Evolutionary conservation across 2,113 vertebrate species (phyloP), one percentile per base, ranked within the genome.

Genomic region (Colaptes auratus): DNA sequence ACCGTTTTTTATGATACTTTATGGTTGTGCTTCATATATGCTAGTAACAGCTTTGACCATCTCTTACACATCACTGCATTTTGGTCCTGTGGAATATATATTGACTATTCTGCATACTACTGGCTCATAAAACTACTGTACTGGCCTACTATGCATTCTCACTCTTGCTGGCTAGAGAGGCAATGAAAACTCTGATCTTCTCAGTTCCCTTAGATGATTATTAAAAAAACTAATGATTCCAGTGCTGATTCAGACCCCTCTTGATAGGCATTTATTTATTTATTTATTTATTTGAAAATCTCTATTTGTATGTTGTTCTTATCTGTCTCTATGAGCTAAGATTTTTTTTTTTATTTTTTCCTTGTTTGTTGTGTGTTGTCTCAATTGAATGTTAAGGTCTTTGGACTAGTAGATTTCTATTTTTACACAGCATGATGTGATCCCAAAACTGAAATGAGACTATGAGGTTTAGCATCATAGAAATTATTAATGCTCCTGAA

Each of bases 401-500:
- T 73, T 77, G 84, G 78, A 60, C 58, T 79, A 67, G 64, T 44
- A 61, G 69, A 50, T 93, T 93, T 85, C 82, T 93, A 35, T 86
- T 93, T 93, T 95, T 85, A 56, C 28, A n/a, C 58, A 81, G 65
- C 25, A 4, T 24, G 67, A 74, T 76, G 78, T 0, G 3, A 35
- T 94, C 61, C 70, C 4, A 0, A 80, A 93, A 76, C 28, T 36
- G 69, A 87, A 95, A 80, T 82, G 72, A 92, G 67, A 75, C 44
- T 91, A 20, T 74, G 78, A 85, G 64, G 20, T 50, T 79, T 93
- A 85, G 91, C 79, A 35, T 93, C 94, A 87, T 74, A 94, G 95
- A 94, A 91, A 95, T 95, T 92, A 95, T 93, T 96, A 93, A 94
- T 93, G 92, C 53, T 88, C 21, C 75, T 92, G 85, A 96, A 95